Conservation (phyloP, 2,113 vertebrate genomes). For the Hemibates koningsi region DNA sequence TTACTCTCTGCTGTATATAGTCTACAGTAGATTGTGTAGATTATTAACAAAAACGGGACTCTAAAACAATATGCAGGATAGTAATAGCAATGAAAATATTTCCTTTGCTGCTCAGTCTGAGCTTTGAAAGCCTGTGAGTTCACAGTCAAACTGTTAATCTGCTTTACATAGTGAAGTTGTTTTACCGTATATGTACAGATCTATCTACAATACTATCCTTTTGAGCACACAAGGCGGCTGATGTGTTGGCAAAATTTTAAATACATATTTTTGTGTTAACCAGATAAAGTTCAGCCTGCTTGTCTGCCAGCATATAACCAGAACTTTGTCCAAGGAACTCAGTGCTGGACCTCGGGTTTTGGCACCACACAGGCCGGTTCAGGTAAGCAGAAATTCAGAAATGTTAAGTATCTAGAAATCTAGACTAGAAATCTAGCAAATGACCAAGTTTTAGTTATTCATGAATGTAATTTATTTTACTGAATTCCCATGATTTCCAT, state of each 20-base stretch:
- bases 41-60: background rate
- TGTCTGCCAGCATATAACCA: constrained; percentile 80
- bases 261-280: background rate
- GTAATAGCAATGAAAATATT: background rate
- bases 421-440: background rate
- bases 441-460: background rate
- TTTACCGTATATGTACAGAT: background rate
- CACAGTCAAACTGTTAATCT: background rate
- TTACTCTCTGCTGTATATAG: background rate
- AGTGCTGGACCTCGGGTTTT: constrained; percentile 86
- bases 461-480: background rate
- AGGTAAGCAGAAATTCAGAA: constrained; percentile 23
- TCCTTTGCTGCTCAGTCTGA: background rate
- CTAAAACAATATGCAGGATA: background rate
- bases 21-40: background rate
- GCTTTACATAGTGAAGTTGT: background rate
- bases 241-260: background rate
- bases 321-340: constrained; percentile 62
- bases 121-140: background rate
- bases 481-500: background rate
- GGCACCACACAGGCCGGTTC: constrained; percentile 64
- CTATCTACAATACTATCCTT: background rate
- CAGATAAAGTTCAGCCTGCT: constrained; percentile 79
- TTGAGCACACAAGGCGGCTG: background rate
- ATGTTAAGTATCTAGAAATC: background rate